Conservation (phyloP, 53 echinoderm and acorn worm genomes). For the Luidia sarsii region DNA sequence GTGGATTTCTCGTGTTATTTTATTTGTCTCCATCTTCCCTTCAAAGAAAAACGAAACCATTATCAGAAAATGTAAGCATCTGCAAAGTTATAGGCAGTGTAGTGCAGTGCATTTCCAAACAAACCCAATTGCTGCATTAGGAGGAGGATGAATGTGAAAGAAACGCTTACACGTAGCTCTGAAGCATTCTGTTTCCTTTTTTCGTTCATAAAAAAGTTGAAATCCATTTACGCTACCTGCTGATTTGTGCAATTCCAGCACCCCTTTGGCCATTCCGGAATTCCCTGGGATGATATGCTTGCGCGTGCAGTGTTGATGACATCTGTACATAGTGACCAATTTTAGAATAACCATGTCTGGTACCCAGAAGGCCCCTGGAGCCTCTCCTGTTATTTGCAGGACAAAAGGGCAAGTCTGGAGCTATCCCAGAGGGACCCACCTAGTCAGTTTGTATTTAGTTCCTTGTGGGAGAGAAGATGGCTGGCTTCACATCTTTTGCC, state of each 20-base stretch:
- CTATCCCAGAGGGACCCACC: constrained; percentile 2
- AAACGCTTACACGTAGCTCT: too few species aligned
- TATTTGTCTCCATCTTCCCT: not conserved
- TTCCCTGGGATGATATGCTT: constrained; percentile 1
- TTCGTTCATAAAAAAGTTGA: too few species aligned
- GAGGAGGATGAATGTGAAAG: too few species aligned
- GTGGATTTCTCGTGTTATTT: constrained; percentile 10
- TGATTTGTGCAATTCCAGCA: too few species aligned
- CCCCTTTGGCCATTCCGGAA: constrained; percentile 26
- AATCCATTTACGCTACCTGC: too few species aligned
- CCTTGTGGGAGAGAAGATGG: not conserved
- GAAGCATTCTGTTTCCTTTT: too few species aligned
- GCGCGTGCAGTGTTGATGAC: constrained; percentile 39
- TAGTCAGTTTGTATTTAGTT: constrained; percentile 19
- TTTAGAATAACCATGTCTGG: constrained; percentile 13
- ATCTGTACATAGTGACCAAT: not conserved
- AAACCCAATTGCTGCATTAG: too few species aligned
- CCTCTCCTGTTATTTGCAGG: constrained; percentile 22
- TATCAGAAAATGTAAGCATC: too few species aligned
- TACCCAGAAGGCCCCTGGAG: constrained; percentile 54
- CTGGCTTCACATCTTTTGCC: too few species aligned
- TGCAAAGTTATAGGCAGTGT: too few species aligned
- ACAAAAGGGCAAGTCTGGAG: constrained; percentile 15
- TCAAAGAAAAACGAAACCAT: not conserved
- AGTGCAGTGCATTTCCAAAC: too few species aligned